These are phyloP conservation scores for Coryphaenoides rupestris DNA, from an alignment of 2,113 vertebrate genomes.

Conservation along the genomic window DNA sequence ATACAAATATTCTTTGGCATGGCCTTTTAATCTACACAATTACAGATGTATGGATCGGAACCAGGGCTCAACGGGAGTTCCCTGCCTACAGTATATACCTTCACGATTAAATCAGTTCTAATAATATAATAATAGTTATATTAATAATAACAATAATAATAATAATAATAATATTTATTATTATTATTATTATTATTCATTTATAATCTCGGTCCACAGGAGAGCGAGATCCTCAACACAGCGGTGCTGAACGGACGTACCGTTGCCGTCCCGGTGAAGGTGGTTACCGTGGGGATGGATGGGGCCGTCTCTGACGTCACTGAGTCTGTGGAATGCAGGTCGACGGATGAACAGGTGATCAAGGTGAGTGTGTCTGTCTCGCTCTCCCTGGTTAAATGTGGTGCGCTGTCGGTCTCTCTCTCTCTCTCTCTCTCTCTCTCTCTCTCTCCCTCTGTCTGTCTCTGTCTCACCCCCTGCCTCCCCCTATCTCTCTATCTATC, in stretches of 20 bases:
- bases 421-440: no score
- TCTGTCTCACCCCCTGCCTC: no score
- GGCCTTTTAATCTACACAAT: no score
- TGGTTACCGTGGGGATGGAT: slow-evolving; percentile 86
- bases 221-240: slow-evolving; percentile 91
- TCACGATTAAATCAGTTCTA: no score
- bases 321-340: slow-evolving; percentile 85
- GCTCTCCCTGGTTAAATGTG: background rate
- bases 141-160: background rate
- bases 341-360: slow-evolving; percentile 83
- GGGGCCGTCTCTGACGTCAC: slow-evolving; percentile 84
- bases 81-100: no score
- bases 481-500: no score
- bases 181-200: background rate
- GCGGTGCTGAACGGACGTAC: slow-evolving; percentile 88
- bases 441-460: no score
- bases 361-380: slow-evolving; percentile 79
- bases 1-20: no score
- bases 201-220: slow-evolving; percentile 67
- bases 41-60: no score
- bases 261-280: slow-evolving; percentile 84
- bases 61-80: no score
- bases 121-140: background rate
- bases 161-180: background rate
- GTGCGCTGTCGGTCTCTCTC: no score